Base-by-base conservation (phyloP, 1,140 invertebrate genomes). In the Drosophila rufa region DNA sequence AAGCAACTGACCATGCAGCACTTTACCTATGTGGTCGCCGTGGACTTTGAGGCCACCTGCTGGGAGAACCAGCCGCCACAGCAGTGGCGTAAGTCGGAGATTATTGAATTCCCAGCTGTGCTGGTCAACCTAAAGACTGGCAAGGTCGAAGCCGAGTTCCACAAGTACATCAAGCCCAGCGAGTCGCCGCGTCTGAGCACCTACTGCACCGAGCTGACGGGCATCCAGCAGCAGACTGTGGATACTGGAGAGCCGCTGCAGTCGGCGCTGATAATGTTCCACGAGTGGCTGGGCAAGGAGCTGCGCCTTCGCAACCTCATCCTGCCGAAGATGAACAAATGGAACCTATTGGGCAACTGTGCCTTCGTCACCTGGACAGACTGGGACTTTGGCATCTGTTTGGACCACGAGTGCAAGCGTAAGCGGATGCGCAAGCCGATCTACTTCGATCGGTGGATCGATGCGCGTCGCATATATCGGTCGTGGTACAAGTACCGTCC, bases 71-170 rank as follows among this genome's bases (percentile, higher is more conserved):
- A 91, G 64, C 85, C 91, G 43, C 75, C 91, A 27, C 77, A 79
- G 4, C 68, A 87, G 62, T 86, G 92, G 87, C 86, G 89, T n/a
- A 82, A 87, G 43, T 74, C 93, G 2, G 94, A 94, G 90, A 93
- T 94, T 19, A 94, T 94, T 42, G 96, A 97, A 92, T 97, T 97
- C 91, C 96, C 96, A 12, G 95, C 95, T 7, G 94, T 97, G 48
- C 89, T 97, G n/a, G 92, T 96, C 19, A 94, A 95, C 82, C 92
- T 94, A 3, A 92, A 93, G 61, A 92, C 92, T 25, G 92, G 93
- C 51, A 92, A 93, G 80, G 94, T 96, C 48, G 94, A 96, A 45
- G 93, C 94, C 55, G 93, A 95, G 78, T 97, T 96, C 89, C 95
- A 96, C 79, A 92, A 94, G 57, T 96, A 95, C 82, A 94, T 95